phyloP scores from a whole-genome alignment of 2,888 invertebrate species.

The Palloptera scutellata region DNA sequence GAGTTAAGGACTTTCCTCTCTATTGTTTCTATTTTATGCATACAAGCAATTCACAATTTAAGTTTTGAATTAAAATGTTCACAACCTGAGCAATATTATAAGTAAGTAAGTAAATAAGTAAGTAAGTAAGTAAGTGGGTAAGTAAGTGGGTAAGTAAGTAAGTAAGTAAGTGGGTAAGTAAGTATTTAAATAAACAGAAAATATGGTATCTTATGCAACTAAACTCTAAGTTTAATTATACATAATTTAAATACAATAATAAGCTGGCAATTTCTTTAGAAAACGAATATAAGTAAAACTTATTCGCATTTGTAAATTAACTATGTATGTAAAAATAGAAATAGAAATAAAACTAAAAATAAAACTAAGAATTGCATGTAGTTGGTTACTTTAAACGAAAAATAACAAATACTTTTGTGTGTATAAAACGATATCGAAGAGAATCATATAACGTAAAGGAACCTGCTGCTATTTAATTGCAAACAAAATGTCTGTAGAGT shows the following conservation, averaged over 20 bases:
- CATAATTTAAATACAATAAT: too few species aligned
- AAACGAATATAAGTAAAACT: too few species aligned
- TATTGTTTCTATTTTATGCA: background rate
- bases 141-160: too few species aligned
- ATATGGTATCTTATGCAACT: background rate
- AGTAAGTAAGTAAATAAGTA: too few species aligned
- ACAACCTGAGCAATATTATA: slow-evolving; percentile 61
- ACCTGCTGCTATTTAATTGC: slow-evolving; percentile 13
- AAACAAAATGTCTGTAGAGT: too few species aligned
- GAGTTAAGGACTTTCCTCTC: too few species aligned
- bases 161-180: too few species aligned
- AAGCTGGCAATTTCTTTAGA: too few species aligned
- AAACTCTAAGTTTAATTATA: background rate
- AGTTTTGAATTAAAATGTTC: slow-evolving; percentile 43
- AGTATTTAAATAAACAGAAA: slow-evolving; percentile 11
- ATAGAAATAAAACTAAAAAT: background rate
- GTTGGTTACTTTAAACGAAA: background rate
- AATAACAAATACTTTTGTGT: background rate
- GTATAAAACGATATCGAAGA: background rate
- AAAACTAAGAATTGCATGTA: background rate
- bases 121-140: too few species aligned
- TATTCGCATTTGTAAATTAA: too few species aligned
- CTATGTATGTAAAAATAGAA: background rate
- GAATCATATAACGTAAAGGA: slow-evolving; percentile 26
- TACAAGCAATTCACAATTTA: slow-evolving; percentile 9